phyloP scores from a whole-genome alignment of 1,140 invertebrate genomes.

The Diploscapter pachys region DNA sequence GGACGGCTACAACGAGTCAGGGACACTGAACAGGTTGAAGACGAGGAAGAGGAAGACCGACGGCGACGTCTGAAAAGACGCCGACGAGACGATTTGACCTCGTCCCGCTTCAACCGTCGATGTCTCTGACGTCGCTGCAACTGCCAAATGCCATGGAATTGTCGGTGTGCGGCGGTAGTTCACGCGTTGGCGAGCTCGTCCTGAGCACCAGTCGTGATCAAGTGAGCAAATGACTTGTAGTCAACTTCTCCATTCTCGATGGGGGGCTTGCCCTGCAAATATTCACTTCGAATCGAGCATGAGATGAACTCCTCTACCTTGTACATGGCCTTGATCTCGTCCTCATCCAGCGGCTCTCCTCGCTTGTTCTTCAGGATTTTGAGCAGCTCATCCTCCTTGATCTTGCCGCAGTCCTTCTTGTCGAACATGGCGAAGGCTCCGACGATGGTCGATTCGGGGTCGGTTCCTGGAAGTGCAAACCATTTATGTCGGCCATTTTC shows the following conservation, averaged over 20 bases:
- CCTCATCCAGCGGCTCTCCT: slow-evolving; percentile 56
- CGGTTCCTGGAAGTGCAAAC: slow-evolving; percentile 74
- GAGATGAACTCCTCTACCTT: slow-evolving; percentile 35
- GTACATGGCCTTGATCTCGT: slow-evolving; percentile 59
- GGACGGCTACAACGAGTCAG: slow-evolving; percentile 13
- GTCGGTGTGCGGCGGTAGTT: slow-evolving; percentile 37
- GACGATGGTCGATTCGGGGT: slow-evolving; percentile 91
- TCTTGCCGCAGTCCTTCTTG: slow-evolving; percentile 76
- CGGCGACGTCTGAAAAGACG: slow-evolving; percentile 2
- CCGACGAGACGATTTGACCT: not conserved
- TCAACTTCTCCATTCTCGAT: slow-evolving; percentile 53
- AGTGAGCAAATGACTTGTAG: slow-evolving; percentile 59
- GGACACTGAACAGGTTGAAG: slow-evolving; percentile 6
- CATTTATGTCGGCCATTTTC: slow-evolving; percentile 3
- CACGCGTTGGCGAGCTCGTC: slow-evolving; percentile 57
- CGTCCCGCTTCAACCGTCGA: no score
- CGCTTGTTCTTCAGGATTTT: slow-evolving; percentile 59
- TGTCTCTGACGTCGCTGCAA: not conserved
- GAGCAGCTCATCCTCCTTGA: slow-evolving; percentile 52
- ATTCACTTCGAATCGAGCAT: not conserved
- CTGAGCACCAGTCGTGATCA: slow-evolving; percentile 58
- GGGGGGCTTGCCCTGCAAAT: slow-evolving; percentile 51
- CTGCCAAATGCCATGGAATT: slow-evolving; percentile 32
- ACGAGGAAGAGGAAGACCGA: slow-evolving; percentile 1
- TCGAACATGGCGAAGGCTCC: slow-evolving; percentile 95